Evolutionary conservation across 2,797 vertebrate species (phyloP).

Genomic region (Coreius guichenoti): DNA sequence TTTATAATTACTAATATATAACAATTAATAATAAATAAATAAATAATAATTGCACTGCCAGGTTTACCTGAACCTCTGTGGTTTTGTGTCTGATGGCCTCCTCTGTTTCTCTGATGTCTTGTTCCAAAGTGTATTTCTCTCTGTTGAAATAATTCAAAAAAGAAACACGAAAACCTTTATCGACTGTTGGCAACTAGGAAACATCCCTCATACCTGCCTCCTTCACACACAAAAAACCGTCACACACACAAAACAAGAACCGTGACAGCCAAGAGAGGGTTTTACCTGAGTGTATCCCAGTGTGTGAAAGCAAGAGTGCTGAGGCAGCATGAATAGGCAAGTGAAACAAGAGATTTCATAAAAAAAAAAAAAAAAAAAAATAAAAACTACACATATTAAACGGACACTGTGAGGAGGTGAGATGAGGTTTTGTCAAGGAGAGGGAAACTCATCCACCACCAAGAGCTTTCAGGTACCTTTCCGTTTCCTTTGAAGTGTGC

Average conservation of each 20-base stretch:
- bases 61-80: constrained; percentile 90
- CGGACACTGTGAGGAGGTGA: constrained; percentile 36
- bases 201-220: not conserved
- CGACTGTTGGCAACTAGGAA: not conserved
- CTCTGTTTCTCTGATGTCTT: constrained; percentile 95
- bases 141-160: constrained; percentile 69
- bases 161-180: constrained; percentile 15
- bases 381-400: constrained; percentile 66
- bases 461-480: constrained; percentile 32
- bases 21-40: not conserved
- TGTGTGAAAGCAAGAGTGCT: constrained; percentile 79
- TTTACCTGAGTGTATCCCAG: constrained; percentile 80
- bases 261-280: constrained; percentile 25
- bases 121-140: constrained; percentile 94
- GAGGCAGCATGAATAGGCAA: constrained; percentile 77
- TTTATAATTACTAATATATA: not conserved
- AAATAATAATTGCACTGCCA: not conserved
- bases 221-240: constrained; percentile 21
- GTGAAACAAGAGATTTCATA: constrained; percentile 74
- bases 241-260: constrained; percentile 25
- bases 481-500: constrained; percentile 50
- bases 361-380: constrained; percentile 67
- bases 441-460: constrained; percentile 46
- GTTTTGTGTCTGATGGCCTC: constrained; percentile 92
- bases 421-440: constrained; percentile 11